phyloP scores from a whole-genome alignment of 2,888 invertebrate species.

The Xanthorhoe spadicearia region DNA sequence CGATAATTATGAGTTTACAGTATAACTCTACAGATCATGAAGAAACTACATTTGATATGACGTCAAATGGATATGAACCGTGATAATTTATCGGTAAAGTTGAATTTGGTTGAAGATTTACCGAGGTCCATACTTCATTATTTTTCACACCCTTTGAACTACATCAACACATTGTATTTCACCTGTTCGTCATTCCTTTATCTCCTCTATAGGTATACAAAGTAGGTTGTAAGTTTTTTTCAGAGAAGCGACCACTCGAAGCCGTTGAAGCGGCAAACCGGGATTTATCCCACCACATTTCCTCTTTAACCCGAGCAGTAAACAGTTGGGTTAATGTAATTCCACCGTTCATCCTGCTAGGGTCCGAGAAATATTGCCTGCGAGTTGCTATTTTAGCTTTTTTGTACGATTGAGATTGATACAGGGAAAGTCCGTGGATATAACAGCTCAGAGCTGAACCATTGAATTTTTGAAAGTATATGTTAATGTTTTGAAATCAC shows the following conservation, averaged over 20 bases:
- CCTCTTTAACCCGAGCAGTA: conserved; percentile 44
- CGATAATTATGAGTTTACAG: no score
- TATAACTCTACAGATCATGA: no score
- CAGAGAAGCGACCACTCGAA: conserved; percentile 22
- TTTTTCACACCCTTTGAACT: no score
- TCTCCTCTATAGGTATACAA: not conserved
- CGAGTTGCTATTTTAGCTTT: conserved; percentile 42
- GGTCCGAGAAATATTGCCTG: conserved; percentile 39
- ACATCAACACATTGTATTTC: no score
- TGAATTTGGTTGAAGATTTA: no score
- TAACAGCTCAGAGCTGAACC: not conserved
- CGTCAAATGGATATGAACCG: no score
- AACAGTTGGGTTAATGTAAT: conserved; percentile 50
- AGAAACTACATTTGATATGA: no score
- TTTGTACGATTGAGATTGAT: conserved; percentile 32
- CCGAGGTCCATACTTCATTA: no score
- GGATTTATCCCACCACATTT: conserved; percentile 47
- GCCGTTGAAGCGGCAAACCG: conserved; percentile 39
- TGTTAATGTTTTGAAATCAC: no score
- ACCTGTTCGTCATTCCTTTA: no score
- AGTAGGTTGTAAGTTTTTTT: conserved; percentile 1
- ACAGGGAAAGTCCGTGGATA: not conserved
- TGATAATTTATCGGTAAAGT: no score
- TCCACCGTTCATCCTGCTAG: conserved; percentile 50
- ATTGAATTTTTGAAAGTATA: no score